Evolutionary conservation across 2,888 invertebrate species (phyloP).

Genomic region (Lypha dubia): DNA sequence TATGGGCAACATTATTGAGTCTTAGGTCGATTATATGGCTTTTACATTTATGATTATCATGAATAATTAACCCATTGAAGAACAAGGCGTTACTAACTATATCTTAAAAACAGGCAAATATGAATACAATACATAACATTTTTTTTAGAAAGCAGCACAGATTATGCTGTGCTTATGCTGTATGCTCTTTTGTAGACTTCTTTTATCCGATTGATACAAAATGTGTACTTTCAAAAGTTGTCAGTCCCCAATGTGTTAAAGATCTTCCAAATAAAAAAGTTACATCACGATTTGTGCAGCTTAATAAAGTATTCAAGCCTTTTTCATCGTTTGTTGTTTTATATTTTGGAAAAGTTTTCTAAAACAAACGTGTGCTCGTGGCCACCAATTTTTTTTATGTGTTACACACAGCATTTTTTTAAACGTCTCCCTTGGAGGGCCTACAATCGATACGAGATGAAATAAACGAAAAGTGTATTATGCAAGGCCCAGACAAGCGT

Average conservation of each 20-base stretch:
- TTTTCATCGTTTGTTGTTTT: conserved; percentile 37
- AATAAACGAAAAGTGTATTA: conserved; percentile 31
- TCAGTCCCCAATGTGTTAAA: conserved; percentile 59
- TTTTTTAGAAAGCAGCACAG: no score
- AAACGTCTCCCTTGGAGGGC: conserved; percentile 70
- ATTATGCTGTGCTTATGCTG: no score
- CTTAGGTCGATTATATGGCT: conserved; percentile 49
- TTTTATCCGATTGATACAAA: not conserved
- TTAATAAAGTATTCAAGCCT: conserved; percentile 73
- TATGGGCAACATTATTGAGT: conserved; percentile 37
- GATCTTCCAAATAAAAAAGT: conserved; percentile 52
- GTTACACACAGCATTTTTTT: conserved; percentile 40
- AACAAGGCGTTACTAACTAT: no score
- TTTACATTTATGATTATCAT: conserved; percentile 64
- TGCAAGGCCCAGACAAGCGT: conserved; percentile 17
- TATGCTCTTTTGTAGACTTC: no score
- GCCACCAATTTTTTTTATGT: conserved; percentile 60
- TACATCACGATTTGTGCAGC: conserved; percentile 73
- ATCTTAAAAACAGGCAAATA: no score
- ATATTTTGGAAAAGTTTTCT: conserved; percentile 48
- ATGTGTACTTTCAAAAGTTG: not conserved
- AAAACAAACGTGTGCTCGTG: conserved; percentile 70
- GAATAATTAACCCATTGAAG: conserved; percentile 64
- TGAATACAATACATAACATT: no score
- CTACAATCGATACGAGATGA: conserved; percentile 22